phyloP scores from a whole-genome alignment of 23 tunicate genomes.

The Phallusia fumigata region DNA sequence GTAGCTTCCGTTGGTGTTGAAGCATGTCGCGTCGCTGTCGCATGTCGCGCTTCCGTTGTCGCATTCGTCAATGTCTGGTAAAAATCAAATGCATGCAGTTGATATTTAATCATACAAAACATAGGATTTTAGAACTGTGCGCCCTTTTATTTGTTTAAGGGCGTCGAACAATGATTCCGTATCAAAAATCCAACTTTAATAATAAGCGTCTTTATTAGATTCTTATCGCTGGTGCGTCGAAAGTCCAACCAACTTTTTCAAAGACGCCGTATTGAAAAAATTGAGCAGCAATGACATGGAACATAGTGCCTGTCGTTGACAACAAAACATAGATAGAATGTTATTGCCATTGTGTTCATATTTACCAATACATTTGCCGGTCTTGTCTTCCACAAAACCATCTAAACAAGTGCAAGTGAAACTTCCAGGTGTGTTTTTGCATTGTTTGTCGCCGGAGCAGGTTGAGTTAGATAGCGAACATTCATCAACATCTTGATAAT shows the following conservation, averaged over 20 bases:
- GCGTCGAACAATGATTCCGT: no score
- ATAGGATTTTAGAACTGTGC: no score
- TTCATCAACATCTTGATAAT: conserved; percentile 31
- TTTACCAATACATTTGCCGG: background rate
- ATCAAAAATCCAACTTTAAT: no score
- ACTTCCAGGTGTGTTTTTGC: conserved; percentile 19
- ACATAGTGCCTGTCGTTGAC: no score
- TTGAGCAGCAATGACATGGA: no score
- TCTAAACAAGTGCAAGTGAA: conserved; percentile 16
- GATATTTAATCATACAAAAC: background rate
- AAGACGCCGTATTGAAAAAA: no score
- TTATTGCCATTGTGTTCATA: background rate
- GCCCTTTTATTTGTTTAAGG: no score
- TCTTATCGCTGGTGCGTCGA: no score
- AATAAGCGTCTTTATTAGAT: no score
- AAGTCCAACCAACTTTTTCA: no score
- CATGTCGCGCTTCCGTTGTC: conserved; percentile 10
- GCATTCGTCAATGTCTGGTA: conserved; percentile 53
- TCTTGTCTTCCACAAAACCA: conserved; percentile 4
- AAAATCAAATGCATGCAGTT: background rate
- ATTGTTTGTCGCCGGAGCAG: conserved; percentile 5
- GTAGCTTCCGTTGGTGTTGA: conserved; percentile 18
- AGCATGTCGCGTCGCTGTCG: conserved; percentile 13
- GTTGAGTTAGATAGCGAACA: conserved; percentile 7
- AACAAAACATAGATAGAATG: no score